Evolutionary conservation across 2,113 vertebrate genomes (phyloP).

Genomic region (Podilymbus podiceps): DNA sequence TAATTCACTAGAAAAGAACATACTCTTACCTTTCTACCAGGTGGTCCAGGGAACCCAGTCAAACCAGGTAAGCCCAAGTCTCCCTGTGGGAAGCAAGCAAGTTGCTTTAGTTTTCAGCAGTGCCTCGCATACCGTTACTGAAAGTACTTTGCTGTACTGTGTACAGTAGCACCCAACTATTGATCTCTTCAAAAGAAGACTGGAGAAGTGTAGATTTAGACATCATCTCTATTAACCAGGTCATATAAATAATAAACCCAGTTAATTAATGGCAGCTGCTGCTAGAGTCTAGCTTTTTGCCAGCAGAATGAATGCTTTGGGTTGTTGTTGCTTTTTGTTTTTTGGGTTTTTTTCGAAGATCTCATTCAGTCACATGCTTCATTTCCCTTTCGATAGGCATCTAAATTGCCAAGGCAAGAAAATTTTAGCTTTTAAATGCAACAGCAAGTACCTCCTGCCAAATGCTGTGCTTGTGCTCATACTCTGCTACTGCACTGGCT

Average conservation of each 20-base stretch:
- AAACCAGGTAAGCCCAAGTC: conserved; percentile 84
- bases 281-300: not conserved
- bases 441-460: conserved; percentile 10
- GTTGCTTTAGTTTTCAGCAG: not conserved
- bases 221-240: conserved; percentile 12
- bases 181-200: not conserved
- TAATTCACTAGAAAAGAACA: not conserved
- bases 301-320: not conserved
- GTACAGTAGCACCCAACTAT: not conserved
- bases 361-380: conserved; percentile 28
- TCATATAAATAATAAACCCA: conserved; percentile 33
- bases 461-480: not conserved
- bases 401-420: not conserved
- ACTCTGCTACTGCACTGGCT: not conserved
- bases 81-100: conserved; percentile 78
- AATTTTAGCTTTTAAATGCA: conserved; percentile 1
- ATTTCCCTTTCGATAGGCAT: conserved; percentile 1
- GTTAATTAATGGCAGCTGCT: conserved; percentile 51
- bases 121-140: not conserved
- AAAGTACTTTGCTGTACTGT: not conserved
- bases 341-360: not conserved
- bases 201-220: not conserved
- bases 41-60: conserved; percentile 81
- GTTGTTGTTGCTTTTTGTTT: not conserved
- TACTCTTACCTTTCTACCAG: conserved; percentile 86